Conservation (phyloP, 2,888 invertebrate genomes). For the Heliothis peltigera region DNA sequence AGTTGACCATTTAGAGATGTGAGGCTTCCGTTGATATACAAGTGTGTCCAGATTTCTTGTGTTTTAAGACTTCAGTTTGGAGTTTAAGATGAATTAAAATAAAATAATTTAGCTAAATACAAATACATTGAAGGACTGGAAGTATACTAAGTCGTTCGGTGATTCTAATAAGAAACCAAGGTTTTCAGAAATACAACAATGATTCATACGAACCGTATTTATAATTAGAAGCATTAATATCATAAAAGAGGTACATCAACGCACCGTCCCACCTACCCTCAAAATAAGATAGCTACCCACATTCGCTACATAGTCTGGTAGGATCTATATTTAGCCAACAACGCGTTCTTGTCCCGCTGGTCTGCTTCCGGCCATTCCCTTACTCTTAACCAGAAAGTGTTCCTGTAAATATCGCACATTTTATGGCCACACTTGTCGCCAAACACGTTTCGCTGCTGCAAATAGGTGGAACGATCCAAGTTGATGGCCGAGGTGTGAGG, state of each 20-base stretch:
- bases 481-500: constrained; percentile 36
- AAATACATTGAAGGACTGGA: not conserved
- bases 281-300: constrained; percentile 52
- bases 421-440: constrained; percentile 60
- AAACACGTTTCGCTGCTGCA: constrained; percentile 55
- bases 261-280: constrained; percentile 38
- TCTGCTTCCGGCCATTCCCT: constrained; percentile 80
- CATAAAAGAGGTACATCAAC: constrained; percentile 29
- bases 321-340: constrained; percentile 86
- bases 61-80: constrained; percentile 7
- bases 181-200: not conserved
- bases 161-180: constrained; percentile 30
- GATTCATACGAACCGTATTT: not conserved
- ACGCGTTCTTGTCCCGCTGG: constrained; percentile 82
- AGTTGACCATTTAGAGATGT: constrained; percentile 58
- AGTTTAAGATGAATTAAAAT: not conserved
- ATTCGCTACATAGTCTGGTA: constrained; percentile 54
- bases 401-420: constrained; percentile 60
- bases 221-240: constrained; percentile 17
- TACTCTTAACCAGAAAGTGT: constrained; percentile 55
- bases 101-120: not conserved
- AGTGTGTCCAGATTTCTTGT: constrained; percentile 22
- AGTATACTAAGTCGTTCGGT: not conserved
- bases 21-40: constrained; percentile 51
- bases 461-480: constrained; percentile 43